Evolutionary conservation across 2,888 invertebrate genomes (phyloP), one percentile per base, ranked within the genome.

Genomic region (Cylindroiulus punctatus): DNA sequence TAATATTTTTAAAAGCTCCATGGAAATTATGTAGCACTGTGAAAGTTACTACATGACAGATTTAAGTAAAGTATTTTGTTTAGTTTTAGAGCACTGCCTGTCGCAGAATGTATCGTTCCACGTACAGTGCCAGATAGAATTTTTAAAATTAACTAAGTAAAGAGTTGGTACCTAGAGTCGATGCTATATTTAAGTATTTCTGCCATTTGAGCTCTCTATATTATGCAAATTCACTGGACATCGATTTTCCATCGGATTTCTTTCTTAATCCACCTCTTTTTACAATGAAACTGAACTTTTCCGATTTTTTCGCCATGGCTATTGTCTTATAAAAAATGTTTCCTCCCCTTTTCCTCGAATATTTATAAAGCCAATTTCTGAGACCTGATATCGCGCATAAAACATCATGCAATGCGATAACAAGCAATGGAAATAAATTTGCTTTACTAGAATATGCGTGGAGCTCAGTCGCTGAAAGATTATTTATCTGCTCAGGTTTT

Each of bases 281-380:
- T 0, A 65, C 65, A 22, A 12, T 22, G 26, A 65, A 65, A 26
- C n/a, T 0, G 26, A 26, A 65, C 65, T 65, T 26, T 5, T 22
- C 10, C 8, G 1, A 2, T 47, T 1, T 26, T 65, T 22, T 65
- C n/a, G 1, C 1, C 65, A 65, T 65, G 57, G 22, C 22, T 17
- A n/a, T 22, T 65, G 65, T 26, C 7, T 26, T 65, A n/a, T n/a
- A 22, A 12, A 65, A 57, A 57, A 19, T 57, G 57, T 22, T 22
- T 57, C 22, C n/a, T 57, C 57, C 57, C 57, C 57, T n/a, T 57
- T 52, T 57, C 19, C 19, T 57, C 8, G 57, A 57, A 57, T 57
- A 57, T 57, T n/a, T 57, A n/a, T 22, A 57, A 57, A 57, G 57
- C n/a, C 57, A 57, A 57, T 57, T 57, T 57, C 57, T 57, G 57